phyloP scores from a whole-genome alignment of 2,113 vertebrate species.

The Lepus americanus region DNA sequence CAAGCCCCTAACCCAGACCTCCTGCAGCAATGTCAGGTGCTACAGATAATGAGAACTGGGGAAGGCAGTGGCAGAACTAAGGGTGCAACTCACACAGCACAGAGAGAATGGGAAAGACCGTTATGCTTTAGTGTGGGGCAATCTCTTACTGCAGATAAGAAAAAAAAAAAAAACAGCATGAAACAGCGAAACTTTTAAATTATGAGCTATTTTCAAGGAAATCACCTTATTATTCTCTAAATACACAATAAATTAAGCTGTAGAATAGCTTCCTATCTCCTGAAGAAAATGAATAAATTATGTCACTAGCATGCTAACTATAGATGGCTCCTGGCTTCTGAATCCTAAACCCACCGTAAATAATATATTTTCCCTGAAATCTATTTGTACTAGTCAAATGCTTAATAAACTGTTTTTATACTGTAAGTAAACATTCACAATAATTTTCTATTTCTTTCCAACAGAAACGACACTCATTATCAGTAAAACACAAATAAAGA shows the following conservation, averaged over 20 bases:
- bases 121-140: neutral
- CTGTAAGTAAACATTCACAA: slow-evolving; percentile 7
- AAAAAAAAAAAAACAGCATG: neutral
- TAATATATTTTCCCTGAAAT: slow-evolving; percentile 14
- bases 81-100: neutral
- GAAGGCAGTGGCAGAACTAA: neutral
- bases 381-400: neutral
- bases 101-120: neutral
- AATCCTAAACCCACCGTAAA: neutral
- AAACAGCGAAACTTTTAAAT: neutral
- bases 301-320: neutral
- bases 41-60: neutral
- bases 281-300: slow-evolving; percentile 32
- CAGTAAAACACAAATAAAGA: neutral
- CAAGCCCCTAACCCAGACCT: neutral
- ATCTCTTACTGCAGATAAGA: neutral
- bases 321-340: neutral
- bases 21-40: neutral
- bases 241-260: neutral
- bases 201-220: neutral
- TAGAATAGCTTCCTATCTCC: neutral
- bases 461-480: neutral
- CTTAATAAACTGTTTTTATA: neutral
- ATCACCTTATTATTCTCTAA: neutral
- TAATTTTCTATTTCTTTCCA: neutral